Evolutionary conservation across 2,888 invertebrate species (phyloP), one percentile per base, ranked within the genome.

Genomic region (Dasysyrphus tricinctus): DNA sequence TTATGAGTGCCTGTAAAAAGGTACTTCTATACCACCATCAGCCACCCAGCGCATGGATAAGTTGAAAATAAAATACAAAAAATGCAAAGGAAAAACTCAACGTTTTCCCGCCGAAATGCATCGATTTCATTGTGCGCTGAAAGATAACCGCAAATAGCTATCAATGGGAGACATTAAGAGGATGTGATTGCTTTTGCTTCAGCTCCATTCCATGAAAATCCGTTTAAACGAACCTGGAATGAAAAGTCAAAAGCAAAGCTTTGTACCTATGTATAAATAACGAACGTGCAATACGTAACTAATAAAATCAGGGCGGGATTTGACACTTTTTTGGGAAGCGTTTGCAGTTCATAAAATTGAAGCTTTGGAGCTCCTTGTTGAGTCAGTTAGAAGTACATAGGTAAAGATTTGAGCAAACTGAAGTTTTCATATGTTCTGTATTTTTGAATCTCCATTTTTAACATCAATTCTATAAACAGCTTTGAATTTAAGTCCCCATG

Each of bases 101-200:
- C 57, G 67, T 80, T 84, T 84, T 84, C 80, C 84, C 84, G 80
- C 84, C 84, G 80, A 84, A 84, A 84, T 80, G 76, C 80, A 72
- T 84, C 84, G 84, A 76, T 80, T 80, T 84, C 56, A 84, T 84
- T 72, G 80, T 76, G 76, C 84, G 76, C 84, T 76, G 47, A 72
- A 76, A 84, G 84, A 84, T 84, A 84, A 84, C 84, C 84, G 76
- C 84, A 84, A 84, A 84, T 84, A 80, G 80, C 84, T 80, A 84
- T 80, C 80, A 80, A 84, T 84, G 59, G 80, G 65, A 74, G 80
- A 84, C 80, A 80, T 72, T 84, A 80, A 84, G 84, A 84, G 84
- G 80, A 84, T 80, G 80, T 84, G 84, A 84, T 84, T 80, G 84
- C 76, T 67, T 76, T 51, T 70, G 69, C 57, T 61, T 76, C 76